Evolutionary conservation across 2,797 vertebrate genomes (phyloP).

Genomic region (Chromis chromis): DNA sequence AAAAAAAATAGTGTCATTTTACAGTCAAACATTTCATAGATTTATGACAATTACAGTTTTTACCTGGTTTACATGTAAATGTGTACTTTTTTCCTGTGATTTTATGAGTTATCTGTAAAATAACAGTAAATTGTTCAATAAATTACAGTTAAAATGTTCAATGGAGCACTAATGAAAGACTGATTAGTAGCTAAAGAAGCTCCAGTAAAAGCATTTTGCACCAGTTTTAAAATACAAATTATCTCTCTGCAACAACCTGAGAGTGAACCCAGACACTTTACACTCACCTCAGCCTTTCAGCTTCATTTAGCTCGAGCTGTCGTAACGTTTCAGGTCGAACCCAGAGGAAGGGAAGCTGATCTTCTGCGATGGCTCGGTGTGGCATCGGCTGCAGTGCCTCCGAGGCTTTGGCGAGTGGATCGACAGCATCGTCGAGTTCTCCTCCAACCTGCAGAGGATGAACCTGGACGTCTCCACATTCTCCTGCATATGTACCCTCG

Average conservation of each 20-base stretch:
- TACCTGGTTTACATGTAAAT: too few species aligned
- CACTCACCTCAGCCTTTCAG: not conserved
- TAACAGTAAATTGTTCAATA: too few species aligned
- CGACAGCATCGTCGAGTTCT: conserved; percentile 96
- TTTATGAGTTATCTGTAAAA: too few species aligned
- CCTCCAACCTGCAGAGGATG: conserved; percentile 94
- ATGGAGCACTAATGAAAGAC: too few species aligned
- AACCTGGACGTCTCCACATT: conserved; percentile 95
- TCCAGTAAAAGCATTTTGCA: not conserved
- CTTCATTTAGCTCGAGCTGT: conserved; percentile 12
- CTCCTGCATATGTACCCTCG: conserved; percentile 94
- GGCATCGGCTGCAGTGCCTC: conserved; percentile 94
- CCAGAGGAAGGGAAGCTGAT: conserved; percentile 94
- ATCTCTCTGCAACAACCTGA: not conserved
- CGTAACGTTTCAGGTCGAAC: conserved; percentile 87
- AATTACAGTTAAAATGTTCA: too few species aligned
- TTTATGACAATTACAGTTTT: too few species aligned
- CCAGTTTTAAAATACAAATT: too few species aligned
- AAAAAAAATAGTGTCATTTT: too few species aligned
- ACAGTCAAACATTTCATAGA: too few species aligned
- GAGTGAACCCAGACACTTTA: conserved; percentile 40
- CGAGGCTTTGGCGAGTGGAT: conserved; percentile 98
- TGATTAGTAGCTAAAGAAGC: not conserved
- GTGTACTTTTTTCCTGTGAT: too few species aligned
- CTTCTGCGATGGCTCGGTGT: conserved; percentile 96